A percentile compares a stretch with the other conserved stretches of the same genome.
phyloP scores from a whole-genome alignment of 2,888 invertebrate species.

The Pachymerium ferrugineum region DNA sequence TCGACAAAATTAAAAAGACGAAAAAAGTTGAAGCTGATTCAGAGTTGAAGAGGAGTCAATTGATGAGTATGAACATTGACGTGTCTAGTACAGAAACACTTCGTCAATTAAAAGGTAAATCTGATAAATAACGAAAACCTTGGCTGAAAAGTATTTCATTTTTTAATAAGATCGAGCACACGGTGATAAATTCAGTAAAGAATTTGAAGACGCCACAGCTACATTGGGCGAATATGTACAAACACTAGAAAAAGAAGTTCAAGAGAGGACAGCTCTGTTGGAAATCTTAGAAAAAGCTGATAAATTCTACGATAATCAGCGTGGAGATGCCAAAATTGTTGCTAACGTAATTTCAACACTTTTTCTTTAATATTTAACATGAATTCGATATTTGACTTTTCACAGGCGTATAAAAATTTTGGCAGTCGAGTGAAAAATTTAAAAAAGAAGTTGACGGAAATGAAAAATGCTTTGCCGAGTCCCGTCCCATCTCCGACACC shows the following conservation, averaged over 20 bases:
- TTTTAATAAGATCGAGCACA: constrained; percentile 64
- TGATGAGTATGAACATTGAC: constrained; percentile 70
- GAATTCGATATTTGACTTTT: background rate
- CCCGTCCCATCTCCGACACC: constrained; percentile 60
- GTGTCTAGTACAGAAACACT: constrained; percentile 61
- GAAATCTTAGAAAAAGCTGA: constrained; percentile 73
- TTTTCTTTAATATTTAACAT: background rate
- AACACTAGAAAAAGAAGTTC: constrained; percentile 73
- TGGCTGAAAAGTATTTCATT: background rate
- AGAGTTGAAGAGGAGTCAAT: constrained; percentile 63
- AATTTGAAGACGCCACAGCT: constrained; percentile 72
- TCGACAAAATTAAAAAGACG: constrained; percentile 69
- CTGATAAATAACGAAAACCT: background rate
- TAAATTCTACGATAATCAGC: constrained; percentile 80
- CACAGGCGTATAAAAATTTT: constrained; percentile 89
- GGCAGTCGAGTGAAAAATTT: constrained; percentile 78
- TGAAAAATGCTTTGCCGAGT: constrained; percentile 63
- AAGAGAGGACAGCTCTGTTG: constrained; percentile 69
- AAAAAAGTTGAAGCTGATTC: constrained; percentile 67
- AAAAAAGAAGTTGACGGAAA: constrained; percentile 77
- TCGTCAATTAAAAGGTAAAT: constrained; percentile 64
- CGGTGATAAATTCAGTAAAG: constrained; percentile 79
- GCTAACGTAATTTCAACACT: constrained; percentile 67
- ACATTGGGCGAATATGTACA: constrained; percentile 75
- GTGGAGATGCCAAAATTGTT: constrained; percentile 91